These are phyloP conservation scores for Leucoptera coffeella DNA, from an alignment of 2,888 invertebrate genomes.

Conservation along the genomic window DNA sequence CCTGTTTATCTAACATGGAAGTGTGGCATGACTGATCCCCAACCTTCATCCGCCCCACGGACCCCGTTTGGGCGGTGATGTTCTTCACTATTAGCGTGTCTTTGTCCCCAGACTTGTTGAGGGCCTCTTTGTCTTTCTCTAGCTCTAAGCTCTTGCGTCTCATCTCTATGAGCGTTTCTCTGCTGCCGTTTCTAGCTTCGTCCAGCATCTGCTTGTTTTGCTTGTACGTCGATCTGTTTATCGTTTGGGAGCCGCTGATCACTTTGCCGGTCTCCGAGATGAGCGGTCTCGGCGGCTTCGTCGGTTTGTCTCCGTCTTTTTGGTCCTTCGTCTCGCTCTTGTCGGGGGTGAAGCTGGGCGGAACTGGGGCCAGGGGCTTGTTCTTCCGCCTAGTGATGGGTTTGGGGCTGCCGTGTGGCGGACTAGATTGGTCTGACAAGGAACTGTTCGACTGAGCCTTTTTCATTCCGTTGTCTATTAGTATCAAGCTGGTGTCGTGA, in stretches of 20 bases:
- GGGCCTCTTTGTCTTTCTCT: conserved; percentile 40
- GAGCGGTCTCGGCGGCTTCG: conserved; percentile 60
- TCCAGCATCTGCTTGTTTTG: conserved; percentile 42
- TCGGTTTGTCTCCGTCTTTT: conserved; percentile 38
- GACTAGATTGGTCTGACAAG: conserved; percentile 61
- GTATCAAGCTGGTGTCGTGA: conserved; percentile 51
- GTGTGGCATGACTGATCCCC: conserved; percentile 31
- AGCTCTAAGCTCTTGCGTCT: conserved; percentile 52
- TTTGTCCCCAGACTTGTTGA: conserved; percentile 12
- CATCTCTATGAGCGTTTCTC: conserved; percentile 31
- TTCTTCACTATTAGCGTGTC: conserved; percentile 25
- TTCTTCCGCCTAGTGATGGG: conserved; percentile 66
- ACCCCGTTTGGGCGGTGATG: conserved; percentile 35
- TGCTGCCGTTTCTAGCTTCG: conserved; percentile 27
- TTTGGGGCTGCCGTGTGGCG: conserved; percentile 69
- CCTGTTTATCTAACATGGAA: conserved; percentile 16
- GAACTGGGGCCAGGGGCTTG: conserved; percentile 67
- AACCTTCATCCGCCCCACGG: conserved; percentile 35
- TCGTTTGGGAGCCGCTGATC: conserved; percentile 51
- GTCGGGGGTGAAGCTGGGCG: conserved; percentile 54
- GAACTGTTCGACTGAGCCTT: conserved; percentile 64
- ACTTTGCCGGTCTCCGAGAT: conserved; percentile 41
- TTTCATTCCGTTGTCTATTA: conserved; percentile 43
- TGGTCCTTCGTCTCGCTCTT: conserved; percentile 22
- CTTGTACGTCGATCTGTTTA: conserved; percentile 55